Evolutionary conservation across 1,140 invertebrate species (phyloP).

Genomic region (Octopus bimaculoides): DNA sequence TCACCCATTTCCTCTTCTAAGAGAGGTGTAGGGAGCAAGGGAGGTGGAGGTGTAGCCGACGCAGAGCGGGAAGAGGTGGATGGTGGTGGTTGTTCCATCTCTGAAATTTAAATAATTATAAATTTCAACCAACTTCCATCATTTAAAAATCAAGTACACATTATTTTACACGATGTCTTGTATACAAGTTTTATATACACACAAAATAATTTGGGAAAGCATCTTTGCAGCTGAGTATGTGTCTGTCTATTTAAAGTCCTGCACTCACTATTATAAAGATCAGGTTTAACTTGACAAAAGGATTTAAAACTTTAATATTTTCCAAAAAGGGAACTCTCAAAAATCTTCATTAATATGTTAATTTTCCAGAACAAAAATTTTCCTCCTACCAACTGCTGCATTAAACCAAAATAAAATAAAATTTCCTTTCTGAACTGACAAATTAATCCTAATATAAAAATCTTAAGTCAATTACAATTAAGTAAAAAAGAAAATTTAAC

Average conservation of each 20-base stretch:
- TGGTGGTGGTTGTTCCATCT: conserved; percentile 12
- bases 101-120: conserved; percentile 9
- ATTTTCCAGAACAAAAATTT: no score
- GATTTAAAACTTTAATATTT: neutral
- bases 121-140: neutral
- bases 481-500: no score
- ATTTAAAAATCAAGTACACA: neutral
- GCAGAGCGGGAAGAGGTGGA: neutral
- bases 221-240: no score
- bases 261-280: neutral
- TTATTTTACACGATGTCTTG: neutral
- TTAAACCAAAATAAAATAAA: no score
- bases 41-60: conserved; percentile 10
- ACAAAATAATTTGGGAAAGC: no score
- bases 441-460: no score
- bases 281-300: neutral
- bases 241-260: neutral
- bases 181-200: neutral
- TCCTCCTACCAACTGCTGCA: no score
- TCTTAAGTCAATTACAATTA: no score
- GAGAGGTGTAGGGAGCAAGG: conserved; percentile 5
- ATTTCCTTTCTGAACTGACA: no score
- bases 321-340: no score
- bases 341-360: no score
- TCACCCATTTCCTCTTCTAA: neutral